These are phyloP conservation scores for Dendrocopos noguchii DNA, from an alignment of 2,113 vertebrate genomes.

Conservation along the genomic window DNA sequence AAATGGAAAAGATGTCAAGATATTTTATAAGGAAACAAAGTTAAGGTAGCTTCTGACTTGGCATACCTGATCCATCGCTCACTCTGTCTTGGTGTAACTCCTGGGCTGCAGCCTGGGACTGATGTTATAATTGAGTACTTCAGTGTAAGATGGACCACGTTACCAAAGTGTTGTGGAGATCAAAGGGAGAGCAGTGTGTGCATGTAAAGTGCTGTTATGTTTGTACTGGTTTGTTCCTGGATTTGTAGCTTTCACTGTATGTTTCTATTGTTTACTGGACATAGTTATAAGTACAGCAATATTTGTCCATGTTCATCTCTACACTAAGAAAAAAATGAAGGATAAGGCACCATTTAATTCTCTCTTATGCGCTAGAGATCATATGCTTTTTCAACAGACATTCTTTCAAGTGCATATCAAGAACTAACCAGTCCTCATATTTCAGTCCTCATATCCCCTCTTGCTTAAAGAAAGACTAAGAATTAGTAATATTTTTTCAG, in stretches of 20 bases:
- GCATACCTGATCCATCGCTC: background rate
- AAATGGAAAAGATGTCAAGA: background rate
- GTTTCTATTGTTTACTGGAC: background rate
- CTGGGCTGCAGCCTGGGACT: background rate
- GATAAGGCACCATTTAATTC: background rate
- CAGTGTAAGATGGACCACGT: background rate
- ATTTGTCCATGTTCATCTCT: background rate
- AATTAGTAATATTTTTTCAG: background rate
- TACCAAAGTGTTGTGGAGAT: background rate
- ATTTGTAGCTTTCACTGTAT: background rate
- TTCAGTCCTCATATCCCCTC: background rate
- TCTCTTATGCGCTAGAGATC: background rate
- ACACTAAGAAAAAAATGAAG: background rate
- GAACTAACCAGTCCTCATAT: background rate
- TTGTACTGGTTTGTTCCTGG: background rate
- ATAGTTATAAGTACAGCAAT: background rate
- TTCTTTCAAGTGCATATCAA: background rate
- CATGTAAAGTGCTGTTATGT: background rate
- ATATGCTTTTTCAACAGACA: background rate
- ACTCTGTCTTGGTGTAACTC: fast-evolving
- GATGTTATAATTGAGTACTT: background rate
- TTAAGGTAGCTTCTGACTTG: background rate
- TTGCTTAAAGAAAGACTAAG: background rate
- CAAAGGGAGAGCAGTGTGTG: background rate
- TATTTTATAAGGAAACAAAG: background rate